A percentile compares a stretch with the other conserved stretches of the same genome.
phyloP scores from a whole-genome alignment of 2,888 invertebrate species.

The Phyllotreta cruciferae region DNA sequence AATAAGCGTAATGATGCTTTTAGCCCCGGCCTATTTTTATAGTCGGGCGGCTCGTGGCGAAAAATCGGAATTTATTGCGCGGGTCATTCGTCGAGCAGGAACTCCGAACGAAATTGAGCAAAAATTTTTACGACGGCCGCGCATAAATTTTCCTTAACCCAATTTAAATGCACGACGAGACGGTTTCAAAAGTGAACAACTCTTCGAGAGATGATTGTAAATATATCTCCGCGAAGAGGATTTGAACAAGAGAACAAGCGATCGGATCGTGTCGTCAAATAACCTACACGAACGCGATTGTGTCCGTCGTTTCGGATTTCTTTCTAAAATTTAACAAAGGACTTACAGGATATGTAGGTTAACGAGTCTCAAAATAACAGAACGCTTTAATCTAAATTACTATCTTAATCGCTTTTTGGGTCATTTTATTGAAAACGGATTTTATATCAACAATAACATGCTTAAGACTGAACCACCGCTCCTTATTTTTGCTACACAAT shows the following conservation, averaged over 20 bases:
- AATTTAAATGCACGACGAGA: constrained; percentile 7
- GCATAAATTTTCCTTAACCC: constrained; percentile 5
- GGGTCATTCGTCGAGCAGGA: too few relatives aligned
- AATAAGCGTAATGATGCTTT: too few relatives aligned
- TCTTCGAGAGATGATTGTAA: not conserved
- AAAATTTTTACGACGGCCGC: not conserved
- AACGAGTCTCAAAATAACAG: constrained; percentile 13
- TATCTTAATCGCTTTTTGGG: constrained; percentile 5
- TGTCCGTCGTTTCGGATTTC: constrained; percentile 16
- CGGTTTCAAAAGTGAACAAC: constrained; percentile 6
- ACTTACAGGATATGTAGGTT: constrained; percentile 7
- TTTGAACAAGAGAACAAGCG: constrained; percentile 13
- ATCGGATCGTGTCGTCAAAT: constrained; percentile 10
- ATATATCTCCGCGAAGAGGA: constrained; percentile 2
- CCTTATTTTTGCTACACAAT: not conserved
- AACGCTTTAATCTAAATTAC: constrained; percentile 11
- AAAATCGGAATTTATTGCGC: too few relatives aligned
- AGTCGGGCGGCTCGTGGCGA: too few relatives aligned
- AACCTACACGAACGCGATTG: constrained; percentile 15
- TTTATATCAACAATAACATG: constrained; percentile 5
- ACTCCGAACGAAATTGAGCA: not conserved
- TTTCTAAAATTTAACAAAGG: constrained; percentile 11
- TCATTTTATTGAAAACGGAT: not conserved
- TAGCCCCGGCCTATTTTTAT: too few relatives aligned
- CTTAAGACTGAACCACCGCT: not conserved